Evolutionary conservation across 2,113 vertebrate species (phyloP).

Genomic region (Cinclus mexicanus): DNA sequence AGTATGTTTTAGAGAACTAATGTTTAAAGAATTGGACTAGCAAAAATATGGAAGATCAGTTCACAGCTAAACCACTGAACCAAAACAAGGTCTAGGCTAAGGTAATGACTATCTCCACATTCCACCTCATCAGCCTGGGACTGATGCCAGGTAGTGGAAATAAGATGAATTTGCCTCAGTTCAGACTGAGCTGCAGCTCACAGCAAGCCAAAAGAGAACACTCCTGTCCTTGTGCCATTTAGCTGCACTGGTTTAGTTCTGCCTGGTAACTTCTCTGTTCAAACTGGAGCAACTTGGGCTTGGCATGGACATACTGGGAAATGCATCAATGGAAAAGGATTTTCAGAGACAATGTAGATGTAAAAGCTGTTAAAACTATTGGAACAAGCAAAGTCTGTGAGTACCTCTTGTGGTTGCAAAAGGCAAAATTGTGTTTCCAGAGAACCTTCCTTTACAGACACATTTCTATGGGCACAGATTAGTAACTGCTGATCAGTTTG

Average conservation of each 20-base stretch:
- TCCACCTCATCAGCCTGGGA: background rate
- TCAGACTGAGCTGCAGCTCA: background rate
- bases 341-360: background rate
- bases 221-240: background rate
- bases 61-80: background rate
- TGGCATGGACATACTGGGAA: background rate
- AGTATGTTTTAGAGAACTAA: background rate
- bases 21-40: background rate
- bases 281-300: background rate
- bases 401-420: slow-evolving; percentile 50
- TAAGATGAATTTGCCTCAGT: background rate
- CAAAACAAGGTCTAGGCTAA: background rate
- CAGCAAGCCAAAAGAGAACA: background rate
- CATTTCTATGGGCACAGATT: background rate
- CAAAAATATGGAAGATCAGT: background rate
- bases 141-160: background rate
- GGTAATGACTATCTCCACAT: background rate
- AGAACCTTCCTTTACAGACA: background rate
- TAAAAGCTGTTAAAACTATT: background rate
- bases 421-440: background rate
- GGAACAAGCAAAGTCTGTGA: slow-evolving; percentile 11
- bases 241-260: background rate
- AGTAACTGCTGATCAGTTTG: background rate
- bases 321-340: background rate
- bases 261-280: background rate